Evolutionary conservation across 2,113 vertebrate species (phyloP).

Genomic region (Hemichromis elongatus): DNA sequence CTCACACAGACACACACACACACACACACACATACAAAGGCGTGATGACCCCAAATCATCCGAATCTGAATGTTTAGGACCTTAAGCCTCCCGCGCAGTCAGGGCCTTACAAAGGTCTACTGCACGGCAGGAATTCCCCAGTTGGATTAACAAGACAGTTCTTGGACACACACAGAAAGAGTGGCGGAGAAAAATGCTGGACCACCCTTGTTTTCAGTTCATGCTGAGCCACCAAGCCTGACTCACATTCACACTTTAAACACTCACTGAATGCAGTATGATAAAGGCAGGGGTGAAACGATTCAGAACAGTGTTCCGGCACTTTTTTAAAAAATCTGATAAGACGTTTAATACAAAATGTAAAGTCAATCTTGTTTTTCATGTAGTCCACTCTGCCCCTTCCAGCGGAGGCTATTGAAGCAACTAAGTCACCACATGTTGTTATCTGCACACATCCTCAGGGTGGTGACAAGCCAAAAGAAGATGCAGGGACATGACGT

Average conservation of each 20-base stretch:
- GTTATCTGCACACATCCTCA: not conserved
- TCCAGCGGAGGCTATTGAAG: not conserved
- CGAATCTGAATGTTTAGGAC: not conserved
- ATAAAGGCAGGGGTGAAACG: not conserved
- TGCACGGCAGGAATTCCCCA: conserved; percentile 53
- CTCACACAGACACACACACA: not conserved
- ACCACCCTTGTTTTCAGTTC: conserved; percentile 48
- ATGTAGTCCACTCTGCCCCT: not conserved
- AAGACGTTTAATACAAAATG: not conserved
- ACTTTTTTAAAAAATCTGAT: not conserved
- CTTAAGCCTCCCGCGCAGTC: not conserved
- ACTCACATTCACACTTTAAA: conserved; percentile 32
- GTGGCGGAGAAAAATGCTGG: not conserved
- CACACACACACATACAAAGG: not conserved
- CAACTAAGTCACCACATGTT: not conserved
- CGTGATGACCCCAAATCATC: not conserved
- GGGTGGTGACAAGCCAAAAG: not conserved
- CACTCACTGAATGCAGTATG: not conserved
- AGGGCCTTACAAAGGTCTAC: conserved; percentile 24
- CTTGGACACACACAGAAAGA: not conserved
- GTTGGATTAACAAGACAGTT: conserved; percentile 29
- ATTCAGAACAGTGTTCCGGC: not conserved
- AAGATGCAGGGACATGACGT: not conserved
- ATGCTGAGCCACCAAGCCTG: conserved; percentile 39
- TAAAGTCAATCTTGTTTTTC: not conserved